phyloP scores from a whole-genome alignment of 64 coral and sea anemone genomes.

The Pocillopora damicornis region DNA sequence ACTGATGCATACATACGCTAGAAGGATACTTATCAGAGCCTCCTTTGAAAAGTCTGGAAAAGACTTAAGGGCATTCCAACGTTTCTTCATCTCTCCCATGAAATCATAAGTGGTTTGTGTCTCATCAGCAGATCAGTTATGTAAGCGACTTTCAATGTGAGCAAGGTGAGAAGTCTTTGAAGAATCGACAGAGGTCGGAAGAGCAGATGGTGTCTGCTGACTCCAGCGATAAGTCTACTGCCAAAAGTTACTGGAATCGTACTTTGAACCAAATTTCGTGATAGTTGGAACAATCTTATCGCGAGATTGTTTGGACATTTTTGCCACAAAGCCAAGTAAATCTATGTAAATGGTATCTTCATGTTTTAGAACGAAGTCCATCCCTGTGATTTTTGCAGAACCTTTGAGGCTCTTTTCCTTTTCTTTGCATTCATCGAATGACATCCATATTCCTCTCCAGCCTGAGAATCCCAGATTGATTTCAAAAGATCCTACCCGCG shows the following conservation, averaged over 20 bases:
- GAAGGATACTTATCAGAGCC: slow-evolving; percentile 9
- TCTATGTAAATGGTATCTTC: slow-evolving; percentile 18
- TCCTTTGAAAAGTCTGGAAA: slow-evolving; percentile 40
- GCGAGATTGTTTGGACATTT: background rate
- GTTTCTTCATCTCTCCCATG: background rate
- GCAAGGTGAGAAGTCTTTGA: background rate
- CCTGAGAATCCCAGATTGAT: slow-evolving; percentile 21
- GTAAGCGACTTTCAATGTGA: slow-evolving; percentile 1
- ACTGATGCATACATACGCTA: slow-evolving; percentile 42
- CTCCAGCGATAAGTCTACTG: slow-evolving; percentile 8
- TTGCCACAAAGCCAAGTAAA: background rate
- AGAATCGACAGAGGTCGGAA: background rate
- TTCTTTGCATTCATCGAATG: slow-evolving; percentile 12
- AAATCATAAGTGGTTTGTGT: background rate
- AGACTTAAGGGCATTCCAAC: background rate
- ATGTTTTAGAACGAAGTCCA: background rate
- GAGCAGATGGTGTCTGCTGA: background rate
- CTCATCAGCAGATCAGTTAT: slow-evolving; percentile 20
- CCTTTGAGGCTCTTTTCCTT: background rate
- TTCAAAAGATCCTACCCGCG: background rate
- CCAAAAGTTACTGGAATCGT: slow-evolving; percentile 20
- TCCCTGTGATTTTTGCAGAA: background rate
- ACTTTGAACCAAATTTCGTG: background rate
- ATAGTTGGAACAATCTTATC: slow-evolving; percentile 26
- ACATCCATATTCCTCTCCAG: slow-evolving; percentile 46